phyloP scores from a whole-genome alignment of 2,888 invertebrate species.

The Dolichomitus sp. region DNA sequence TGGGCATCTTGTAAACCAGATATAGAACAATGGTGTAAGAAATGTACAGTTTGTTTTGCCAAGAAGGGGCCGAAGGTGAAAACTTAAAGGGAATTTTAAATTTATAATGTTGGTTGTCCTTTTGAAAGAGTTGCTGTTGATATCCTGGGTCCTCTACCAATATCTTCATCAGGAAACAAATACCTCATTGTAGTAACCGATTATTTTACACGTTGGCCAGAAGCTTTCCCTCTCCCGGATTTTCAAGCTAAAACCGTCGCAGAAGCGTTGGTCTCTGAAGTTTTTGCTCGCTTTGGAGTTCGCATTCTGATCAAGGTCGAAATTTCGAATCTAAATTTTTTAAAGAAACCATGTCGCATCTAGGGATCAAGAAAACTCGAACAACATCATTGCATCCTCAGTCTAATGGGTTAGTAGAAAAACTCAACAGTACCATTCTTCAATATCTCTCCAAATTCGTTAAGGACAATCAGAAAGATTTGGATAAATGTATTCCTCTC shows the following conservation, averaged over 20 bases:
- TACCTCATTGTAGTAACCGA: slow-evolving; percentile 71
- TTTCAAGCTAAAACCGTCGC: background rate
- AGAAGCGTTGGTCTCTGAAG: background rate
- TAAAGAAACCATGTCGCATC: no score
- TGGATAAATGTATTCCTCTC: slow-evolving; percentile 67
- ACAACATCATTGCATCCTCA: slow-evolving; percentile 36
- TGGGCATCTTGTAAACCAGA: slow-evolving; percentile 64
- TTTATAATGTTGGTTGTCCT: slow-evolving; percentile 67
- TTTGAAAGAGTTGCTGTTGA: slow-evolving; percentile 70
- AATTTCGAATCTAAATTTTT: no score
- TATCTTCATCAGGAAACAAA: slow-evolving; percentile 68
- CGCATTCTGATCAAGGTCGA: background rate
- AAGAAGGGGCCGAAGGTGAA: slow-evolving; percentile 65
- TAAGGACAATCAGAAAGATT: slow-evolving; percentile 67
- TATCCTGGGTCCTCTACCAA: slow-evolving; percentile 70
- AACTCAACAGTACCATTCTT: slow-evolving; percentile 65
- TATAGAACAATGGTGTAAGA: slow-evolving; percentile 71
- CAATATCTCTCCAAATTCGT: slow-evolving; percentile 61
- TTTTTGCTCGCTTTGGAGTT: background rate
- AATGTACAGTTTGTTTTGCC: slow-evolving; percentile 67
- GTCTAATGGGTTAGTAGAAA: slow-evolving; percentile 69
- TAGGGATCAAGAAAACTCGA: no score
- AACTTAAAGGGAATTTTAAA: slow-evolving; percentile 63
- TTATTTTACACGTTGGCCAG: slow-evolving; percentile 34
- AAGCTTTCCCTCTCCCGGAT: background rate